Percentiles rank a stretch among this genome's conserved stretches.
These are phyloP conservation scores for Embiotoca jacksoni DNA, from an alignment of 2,113 vertebrate species.

Conservation along the genomic window DNA sequence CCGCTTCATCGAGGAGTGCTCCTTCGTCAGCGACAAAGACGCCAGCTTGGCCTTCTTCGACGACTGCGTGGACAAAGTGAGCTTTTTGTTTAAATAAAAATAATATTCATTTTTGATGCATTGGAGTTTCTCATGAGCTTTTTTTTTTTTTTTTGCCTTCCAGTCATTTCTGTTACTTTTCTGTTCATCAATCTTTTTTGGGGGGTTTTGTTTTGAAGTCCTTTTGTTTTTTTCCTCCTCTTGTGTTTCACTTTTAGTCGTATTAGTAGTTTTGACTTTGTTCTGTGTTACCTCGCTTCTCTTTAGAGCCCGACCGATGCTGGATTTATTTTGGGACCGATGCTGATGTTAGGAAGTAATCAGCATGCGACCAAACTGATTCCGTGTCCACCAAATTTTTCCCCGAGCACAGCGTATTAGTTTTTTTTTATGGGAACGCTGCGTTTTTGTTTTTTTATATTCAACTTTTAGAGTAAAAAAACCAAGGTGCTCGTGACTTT, in stretches of 20 bases:
- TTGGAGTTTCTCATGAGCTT: not conserved
- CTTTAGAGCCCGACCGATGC: not conserved
- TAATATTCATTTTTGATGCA: not conserved
- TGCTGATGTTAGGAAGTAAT: too few species aligned
- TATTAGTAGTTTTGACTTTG: not conserved
- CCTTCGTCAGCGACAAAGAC: constrained; percentile 98
- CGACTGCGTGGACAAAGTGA: constrained; percentile 98
- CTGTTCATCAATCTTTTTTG: not conserved
- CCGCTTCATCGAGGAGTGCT: constrained; percentile 98
- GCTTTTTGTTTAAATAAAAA: not conserved
- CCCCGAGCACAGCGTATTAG: too few species aligned
- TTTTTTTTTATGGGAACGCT: too few species aligned
- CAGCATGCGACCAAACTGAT: too few species aligned
- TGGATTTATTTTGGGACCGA: too few species aligned
- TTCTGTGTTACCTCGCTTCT: constrained; percentile 20
- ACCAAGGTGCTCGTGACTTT: too few species aligned
- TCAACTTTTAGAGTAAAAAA: too few species aligned
- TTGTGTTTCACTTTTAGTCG: constrained; percentile 6
- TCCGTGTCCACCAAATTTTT: too few species aligned
- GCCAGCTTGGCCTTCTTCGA: constrained; percentile 98
- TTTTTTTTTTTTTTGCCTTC: not conserved
- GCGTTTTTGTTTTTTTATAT: too few species aligned
- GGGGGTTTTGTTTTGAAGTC: too few species aligned
- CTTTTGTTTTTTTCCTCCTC: not conserved
- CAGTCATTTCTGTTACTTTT: not conserved